Evolutionary conservation across 1,140 invertebrate species (phyloP), one percentile per base, ranked within the genome.

Genomic region (Vanessa tameamea): DNA sequence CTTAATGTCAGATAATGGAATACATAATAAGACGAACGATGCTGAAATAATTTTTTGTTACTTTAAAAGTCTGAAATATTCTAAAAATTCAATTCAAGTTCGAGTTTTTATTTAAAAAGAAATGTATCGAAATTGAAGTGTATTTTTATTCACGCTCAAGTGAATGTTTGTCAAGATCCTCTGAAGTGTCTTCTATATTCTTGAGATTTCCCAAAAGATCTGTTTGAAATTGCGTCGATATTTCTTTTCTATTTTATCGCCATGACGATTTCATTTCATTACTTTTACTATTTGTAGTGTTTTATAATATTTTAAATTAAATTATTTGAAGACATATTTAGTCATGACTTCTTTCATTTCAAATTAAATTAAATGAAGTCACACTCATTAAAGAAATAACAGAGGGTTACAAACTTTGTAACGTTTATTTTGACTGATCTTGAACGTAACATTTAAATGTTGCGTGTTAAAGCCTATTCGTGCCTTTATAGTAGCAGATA

Each of bases 401-500:
- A 57, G 26, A 57, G 53, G 53, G 53, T 16, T 23, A 23, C 26
- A 37, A 12, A 61, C 31, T 14, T 61, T 55, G 20, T 1, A 20
- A 57, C 20, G 53, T 23, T 20, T 57, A 57, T 12, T 23, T 16
- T 20, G 53, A 16, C 13, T 57, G 53, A 57, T 57, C 53, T 57
- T 57, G 53, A 61, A 61, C 57, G 14, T 31, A 37, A 37, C 23
- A 61, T 61, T 61, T 55, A 48, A 59, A 43, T 47, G 63, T 72
- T 67, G 71, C 71, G 71, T 72, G 71, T 43, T 26, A 13, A 12
- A 16, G 23, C 20, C 51, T 51, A 66, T 72, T 72, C 53, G 70
- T 72, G 53, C 26, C 55, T 15, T 50, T 47, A 47, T 61, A 23
- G 23, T 61, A 61, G 51, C 48, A 72, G 70, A 72, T 72, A 72